phyloP scores from a whole-genome alignment of 2,888 invertebrate genomes.

The Athalia circularis region DNA sequence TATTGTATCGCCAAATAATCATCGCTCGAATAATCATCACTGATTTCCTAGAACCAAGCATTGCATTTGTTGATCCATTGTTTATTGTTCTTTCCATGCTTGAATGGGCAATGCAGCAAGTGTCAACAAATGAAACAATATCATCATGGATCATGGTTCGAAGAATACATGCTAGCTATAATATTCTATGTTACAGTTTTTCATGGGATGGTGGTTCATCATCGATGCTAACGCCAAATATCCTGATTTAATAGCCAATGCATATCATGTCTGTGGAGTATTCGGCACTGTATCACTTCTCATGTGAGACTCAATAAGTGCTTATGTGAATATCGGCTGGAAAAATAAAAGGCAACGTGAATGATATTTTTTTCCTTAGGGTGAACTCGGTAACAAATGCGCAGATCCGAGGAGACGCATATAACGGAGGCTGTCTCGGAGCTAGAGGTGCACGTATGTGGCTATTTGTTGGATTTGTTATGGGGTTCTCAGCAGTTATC shows the following conservation, averaged over 20 bases:
- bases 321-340: neutral
- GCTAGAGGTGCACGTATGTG: constrained; percentile 93
- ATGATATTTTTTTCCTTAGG: constrained; percentile 71
- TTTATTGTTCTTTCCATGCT: no score
- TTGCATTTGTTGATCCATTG: no score
- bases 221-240: constrained; percentile 94
- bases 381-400: constrained; percentile 97
- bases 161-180: neutral
- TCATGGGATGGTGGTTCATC: constrained; percentile 98
- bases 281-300: constrained; percentile 95
- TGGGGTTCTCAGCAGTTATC: constrained; percentile 97
- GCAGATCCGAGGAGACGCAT: constrained; percentile 90
- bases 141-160: neutral
- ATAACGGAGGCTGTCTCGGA: constrained; percentile 90
- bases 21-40: no score
- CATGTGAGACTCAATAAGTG: constrained; percentile 80
- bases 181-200: constrained; percentile 82
- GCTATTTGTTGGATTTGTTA: constrained; percentile 97
- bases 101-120: no score
- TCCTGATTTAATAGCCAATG: constrained; percentile 82
- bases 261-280: constrained; percentile 95
- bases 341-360: neutral
- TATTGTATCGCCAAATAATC: no score
- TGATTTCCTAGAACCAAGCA: no score
- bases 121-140: no score